These are phyloP conservation scores for Apis cerana DNA, from an alignment of 1,140 invertebrate genomes.

Conservation along the genomic window DNA sequence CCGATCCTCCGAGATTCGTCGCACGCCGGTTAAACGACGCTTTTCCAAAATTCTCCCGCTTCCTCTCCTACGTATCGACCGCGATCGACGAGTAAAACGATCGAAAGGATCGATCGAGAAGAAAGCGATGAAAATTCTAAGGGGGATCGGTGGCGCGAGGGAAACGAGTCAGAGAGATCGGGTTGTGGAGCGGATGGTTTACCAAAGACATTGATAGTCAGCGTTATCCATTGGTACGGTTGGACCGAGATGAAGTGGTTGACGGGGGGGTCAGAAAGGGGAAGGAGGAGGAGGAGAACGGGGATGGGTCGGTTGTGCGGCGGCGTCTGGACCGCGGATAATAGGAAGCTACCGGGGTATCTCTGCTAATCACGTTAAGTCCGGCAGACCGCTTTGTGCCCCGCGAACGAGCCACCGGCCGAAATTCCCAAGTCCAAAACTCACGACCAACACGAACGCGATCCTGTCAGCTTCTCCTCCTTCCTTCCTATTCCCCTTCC, in stretches of 20 bases:
- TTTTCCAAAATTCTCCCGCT: neutral
- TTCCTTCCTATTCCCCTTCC: slow-evolving; percentile 57
- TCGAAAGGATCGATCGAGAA: too few relatives aligned
- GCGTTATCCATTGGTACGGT: slow-evolving; percentile 52
- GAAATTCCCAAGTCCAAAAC: slow-evolving; percentile 72
- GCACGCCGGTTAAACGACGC: neutral
- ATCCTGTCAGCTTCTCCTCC: slow-evolving; percentile 58
- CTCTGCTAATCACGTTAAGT: slow-evolving; percentile 80
- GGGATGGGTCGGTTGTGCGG: slow-evolving; percentile 66
- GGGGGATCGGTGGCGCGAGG: too few relatives aligned
- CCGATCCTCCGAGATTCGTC: neutral
- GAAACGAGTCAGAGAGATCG: too few relatives aligned
- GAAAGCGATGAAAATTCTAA: too few relatives aligned
- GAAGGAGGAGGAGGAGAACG: slow-evolving; percentile 14
- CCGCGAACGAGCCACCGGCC: slow-evolving; percentile 73
- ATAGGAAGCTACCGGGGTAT: slow-evolving; percentile 75
- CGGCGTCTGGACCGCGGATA: slow-evolving; percentile 75
- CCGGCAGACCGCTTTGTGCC: slow-evolving; percentile 77
- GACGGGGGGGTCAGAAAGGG: slow-evolving; percentile 53
- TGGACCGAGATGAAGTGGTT: slow-evolving; percentile 69
- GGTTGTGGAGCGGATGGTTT: neutral
- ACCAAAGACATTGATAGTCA: slow-evolving; percentile 64
- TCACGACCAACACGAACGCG: slow-evolving; percentile 65
- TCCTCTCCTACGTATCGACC: too few relatives aligned
- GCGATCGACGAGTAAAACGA: too few relatives aligned